A percentile compares a stretch with the other conserved stretches of the same genome.
These are phyloP conservation scores for Pissodes strobi DNA, from an alignment of 1,140 invertebrate genomes.

Conservation along the genomic window DNA sequence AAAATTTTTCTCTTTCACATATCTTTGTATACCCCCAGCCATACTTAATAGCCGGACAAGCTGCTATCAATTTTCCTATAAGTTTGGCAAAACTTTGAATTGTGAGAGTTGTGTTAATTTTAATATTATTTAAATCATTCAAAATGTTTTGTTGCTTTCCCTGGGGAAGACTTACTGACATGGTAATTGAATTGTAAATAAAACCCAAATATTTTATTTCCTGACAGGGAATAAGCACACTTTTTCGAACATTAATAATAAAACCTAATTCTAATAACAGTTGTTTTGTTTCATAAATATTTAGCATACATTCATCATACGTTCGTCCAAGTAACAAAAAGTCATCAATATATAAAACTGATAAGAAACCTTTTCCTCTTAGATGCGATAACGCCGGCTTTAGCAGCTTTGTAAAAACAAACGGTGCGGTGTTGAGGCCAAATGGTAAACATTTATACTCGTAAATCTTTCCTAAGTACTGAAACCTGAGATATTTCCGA, in stretches of 20 bases:
- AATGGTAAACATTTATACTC: conserved; percentile 40
- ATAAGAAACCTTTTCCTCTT: conserved; percentile 23
- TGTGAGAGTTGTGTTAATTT: conserved; percentile 22
- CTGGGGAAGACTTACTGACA: conserved; percentile 32
- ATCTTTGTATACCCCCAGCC: conserved; percentile 41
- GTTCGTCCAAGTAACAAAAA: conserved; percentile 39
- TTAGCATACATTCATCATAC: not conserved
- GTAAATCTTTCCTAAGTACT: conserved; percentile 34
- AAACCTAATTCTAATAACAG: conserved; percentile 23
- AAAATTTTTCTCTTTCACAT: conserved; percentile 39
- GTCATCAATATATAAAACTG: conserved; percentile 48
- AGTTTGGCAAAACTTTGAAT: conserved; percentile 42
- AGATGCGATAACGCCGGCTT: conserved; percentile 34
- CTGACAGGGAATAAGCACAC: conserved; percentile 29
- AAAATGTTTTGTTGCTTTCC: no score
- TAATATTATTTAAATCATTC: no score
- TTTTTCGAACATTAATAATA: conserved; percentile 41
- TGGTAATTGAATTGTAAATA: no score
- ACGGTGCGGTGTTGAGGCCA: conserved; percentile 34
- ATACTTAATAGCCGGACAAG: no score
- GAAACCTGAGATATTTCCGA: conserved; percentile 48
- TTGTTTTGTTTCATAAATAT: not conserved
- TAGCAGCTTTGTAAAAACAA: conserved; percentile 41
- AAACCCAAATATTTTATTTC: no score
- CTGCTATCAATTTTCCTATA: conserved; percentile 36